phyloP scores from a whole-genome alignment of 2,888 invertebrate species.

The Drosophila vallismaia region DNA sequence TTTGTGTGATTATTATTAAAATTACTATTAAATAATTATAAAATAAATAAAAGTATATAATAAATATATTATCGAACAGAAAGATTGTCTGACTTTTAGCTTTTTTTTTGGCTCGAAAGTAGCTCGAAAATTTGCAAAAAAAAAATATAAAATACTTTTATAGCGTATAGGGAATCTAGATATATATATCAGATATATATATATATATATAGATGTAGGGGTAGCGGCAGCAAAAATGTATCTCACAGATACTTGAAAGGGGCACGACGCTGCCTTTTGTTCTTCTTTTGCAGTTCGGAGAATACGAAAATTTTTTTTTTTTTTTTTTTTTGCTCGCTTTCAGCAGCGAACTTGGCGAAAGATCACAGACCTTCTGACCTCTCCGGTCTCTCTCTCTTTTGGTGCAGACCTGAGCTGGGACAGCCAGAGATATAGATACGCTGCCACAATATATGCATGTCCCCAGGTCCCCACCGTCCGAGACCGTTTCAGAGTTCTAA shows the following conservation, averaged over 20 bases:
- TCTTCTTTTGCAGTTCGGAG: conserved; percentile 49
- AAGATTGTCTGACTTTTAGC: no score
- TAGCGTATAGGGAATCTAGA: background rate
- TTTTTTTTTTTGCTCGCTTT: conserved; percentile 44
- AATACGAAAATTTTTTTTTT: no score
- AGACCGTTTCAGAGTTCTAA: conserved; percentile 69
- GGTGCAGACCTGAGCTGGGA: conserved; percentile 36
- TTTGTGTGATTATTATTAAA: no score
- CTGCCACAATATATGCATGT: conserved; percentile 71
- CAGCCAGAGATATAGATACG: conserved; percentile 52
- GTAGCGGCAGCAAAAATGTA: conserved; percentile 34
- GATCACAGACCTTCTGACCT: conserved; percentile 81
- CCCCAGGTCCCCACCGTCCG: conserved; percentile 41
- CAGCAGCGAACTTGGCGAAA: conserved; percentile 58
- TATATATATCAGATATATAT: conserved; percentile 5
- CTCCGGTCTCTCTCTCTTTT: conserved; percentile 47
- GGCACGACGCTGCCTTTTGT: conserved; percentile 52
- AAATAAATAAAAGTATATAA: no score
- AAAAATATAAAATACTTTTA: conserved; percentile 23
- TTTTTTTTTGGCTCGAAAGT: no score
- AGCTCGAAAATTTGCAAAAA: no score
- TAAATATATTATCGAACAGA: no score
- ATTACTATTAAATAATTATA: no score
- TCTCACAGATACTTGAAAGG: conserved; percentile 38
- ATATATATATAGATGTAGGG: conserved; percentile 15